Percentiles rank a stretch among this genome's conserved stretches.
Conservation (phyloP, 2,797 vertebrate genomes). For the Phalanger gymnotis region DNA sequence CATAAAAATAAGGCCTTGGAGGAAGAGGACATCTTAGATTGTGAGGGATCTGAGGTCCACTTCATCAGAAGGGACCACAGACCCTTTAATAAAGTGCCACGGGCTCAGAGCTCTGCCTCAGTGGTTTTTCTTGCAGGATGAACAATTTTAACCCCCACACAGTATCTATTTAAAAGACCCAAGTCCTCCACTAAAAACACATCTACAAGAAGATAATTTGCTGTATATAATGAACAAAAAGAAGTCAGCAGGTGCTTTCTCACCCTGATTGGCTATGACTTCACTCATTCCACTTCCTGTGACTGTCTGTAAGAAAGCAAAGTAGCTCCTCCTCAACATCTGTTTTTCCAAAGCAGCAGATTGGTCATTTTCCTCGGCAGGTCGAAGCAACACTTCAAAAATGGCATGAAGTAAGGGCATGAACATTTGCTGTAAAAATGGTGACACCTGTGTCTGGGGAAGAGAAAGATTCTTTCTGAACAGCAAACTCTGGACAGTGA, state of each 20-base stretch:
- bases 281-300: slow-evolving; percentile 96
- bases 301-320: slow-evolving; percentile 95
- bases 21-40: not conserved
- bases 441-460: slow-evolving; percentile 93
- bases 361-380: slow-evolving; percentile 98
- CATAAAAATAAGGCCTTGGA: too few relatives aligned
- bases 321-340: slow-evolving; percentile 97
- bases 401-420: slow-evolving; percentile 97
- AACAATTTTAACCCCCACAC: not conserved
- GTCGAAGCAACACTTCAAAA: slow-evolving; percentile 94
- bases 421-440: slow-evolving; percentile 98
- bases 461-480: slow-evolving; percentile 26
- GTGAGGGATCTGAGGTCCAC: not conserved
- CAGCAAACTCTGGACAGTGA: not conserved
- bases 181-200: not conserved
- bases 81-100: too few relatives aligned
- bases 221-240: not conserved
- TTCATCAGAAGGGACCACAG: too few relatives aligned
- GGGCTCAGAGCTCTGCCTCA: not conserved
- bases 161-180: not conserved
- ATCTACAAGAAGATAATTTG: not conserved
- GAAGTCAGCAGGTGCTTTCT: not conserved
- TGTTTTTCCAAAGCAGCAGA: slow-evolving; percentile 97
- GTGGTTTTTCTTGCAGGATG: not conserved
- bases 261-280: slow-evolving; percentile 97